Evolutionary conservation across 1,140 invertebrate genomes (phyloP).

Genomic region (Drosophila mauritiana): DNA sequence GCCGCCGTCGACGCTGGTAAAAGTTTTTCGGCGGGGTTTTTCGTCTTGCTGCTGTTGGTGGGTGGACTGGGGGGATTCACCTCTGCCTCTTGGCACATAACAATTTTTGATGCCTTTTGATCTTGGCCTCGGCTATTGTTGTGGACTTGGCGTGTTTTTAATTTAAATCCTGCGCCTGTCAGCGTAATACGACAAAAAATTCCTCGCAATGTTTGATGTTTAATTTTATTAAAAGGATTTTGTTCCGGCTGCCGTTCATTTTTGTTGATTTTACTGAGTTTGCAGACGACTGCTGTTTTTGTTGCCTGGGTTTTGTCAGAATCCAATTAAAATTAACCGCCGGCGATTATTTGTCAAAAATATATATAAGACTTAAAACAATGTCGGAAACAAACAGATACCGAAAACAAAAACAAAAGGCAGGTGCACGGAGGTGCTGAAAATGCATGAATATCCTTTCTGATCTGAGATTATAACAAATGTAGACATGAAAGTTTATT

Average conservation of each 20-base stretch:
- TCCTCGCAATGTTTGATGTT: slow-evolving; percentile 79
- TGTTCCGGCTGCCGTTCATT: slow-evolving; percentile 31
- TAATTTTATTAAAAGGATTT: slow-evolving; percentile 83
- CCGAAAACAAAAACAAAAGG: slow-evolving; percentile 17
- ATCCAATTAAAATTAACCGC: slow-evolving; percentile 83
- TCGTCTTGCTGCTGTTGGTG: slow-evolving; percentile 26
- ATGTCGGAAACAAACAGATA: slow-evolving; percentile 28
- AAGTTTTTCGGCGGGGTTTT: slow-evolving; percentile 60
- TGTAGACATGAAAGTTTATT: no score
- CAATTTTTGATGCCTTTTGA: slow-evolving; percentile 81
- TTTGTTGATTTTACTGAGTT: slow-evolving; percentile 51
- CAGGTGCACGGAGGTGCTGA: slow-evolving; percentile 11
- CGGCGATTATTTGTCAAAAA: slow-evolving; percentile 80
- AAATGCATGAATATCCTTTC: slow-evolving; percentile 3
- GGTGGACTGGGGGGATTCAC: slow-evolving; percentile 15
- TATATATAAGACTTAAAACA: slow-evolving; percentile 62
- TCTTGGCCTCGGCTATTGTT: slow-evolving; percentile 64
- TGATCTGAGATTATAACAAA: background rate
- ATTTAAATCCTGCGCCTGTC: slow-evolving; percentile 79
- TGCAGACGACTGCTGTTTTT: slow-evolving; percentile 27
- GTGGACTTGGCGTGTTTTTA: slow-evolving; percentile 82
- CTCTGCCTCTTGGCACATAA: slow-evolving; percentile 46
- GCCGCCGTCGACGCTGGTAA: slow-evolving; percentile 53
- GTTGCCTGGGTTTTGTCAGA: slow-evolving; percentile 58
- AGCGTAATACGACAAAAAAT: slow-evolving; percentile 82